Evolutionary conservation across 2,888 invertebrate species (phyloP).

Genomic region (Empis livida): DNA sequence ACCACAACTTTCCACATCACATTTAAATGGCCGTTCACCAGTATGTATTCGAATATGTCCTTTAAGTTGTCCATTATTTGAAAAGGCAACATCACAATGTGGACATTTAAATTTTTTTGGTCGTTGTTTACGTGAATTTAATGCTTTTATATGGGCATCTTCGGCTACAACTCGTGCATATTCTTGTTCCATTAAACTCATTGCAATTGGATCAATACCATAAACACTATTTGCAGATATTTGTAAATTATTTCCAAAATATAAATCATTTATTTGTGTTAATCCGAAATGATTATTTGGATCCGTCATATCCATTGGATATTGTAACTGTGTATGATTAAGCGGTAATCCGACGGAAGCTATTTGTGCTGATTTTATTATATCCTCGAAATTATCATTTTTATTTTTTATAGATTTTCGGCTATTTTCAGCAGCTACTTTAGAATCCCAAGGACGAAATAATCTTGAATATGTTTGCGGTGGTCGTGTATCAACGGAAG

Average conservation of each 20-base stretch:
- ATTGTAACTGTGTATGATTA: background rate
- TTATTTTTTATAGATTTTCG: background rate
- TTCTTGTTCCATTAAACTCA: constrained; percentile 51
- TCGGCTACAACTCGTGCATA: constrained; percentile 56
- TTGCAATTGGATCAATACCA: constrained; percentile 26
- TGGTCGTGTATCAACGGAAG: constrained; percentile 26
- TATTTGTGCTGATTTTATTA: background rate
- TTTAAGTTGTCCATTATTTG: constrained; percentile 86
- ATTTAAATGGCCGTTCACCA: constrained; percentile 78
- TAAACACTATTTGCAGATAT: constrained; percentile 12
- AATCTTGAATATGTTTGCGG: constrained; percentile 41
- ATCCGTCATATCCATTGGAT: background rate
- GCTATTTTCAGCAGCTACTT: background rate
- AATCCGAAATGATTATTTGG: background rate
- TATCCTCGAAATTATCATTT: background rate
- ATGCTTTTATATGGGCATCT: constrained; percentile 53
- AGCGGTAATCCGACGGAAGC: too few relatives aligned
- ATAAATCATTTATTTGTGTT: background rate
- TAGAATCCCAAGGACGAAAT: constrained; percentile 48
- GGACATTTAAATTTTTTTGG: constrained; percentile 88
- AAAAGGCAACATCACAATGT: constrained; percentile 79
- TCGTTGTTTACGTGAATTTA: constrained; percentile 59
- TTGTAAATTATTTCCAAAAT: background rate
- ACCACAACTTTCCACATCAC: constrained; percentile 71
- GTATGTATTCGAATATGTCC: constrained; percentile 88